Conservation (phyloP, 2,888 invertebrate species). For the Macrophya alboannulata region DNA sequence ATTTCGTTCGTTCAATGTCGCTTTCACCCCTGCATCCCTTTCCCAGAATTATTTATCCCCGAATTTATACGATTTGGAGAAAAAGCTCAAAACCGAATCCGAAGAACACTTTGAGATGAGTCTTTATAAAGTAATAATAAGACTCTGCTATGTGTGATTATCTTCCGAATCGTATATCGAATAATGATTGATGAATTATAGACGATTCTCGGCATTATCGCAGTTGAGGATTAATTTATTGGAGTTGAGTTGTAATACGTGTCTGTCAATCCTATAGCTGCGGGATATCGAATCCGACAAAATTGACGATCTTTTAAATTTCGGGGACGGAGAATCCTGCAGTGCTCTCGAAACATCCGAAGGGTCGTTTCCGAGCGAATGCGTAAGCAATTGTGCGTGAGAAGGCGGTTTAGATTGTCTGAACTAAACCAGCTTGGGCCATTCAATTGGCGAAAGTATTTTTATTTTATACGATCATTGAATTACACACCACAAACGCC, state of each 20-base stretch:
- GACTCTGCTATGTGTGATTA: neutral
- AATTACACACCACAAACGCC: neutral
- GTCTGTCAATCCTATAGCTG: slow-evolving; percentile 18
- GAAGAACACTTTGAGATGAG: too few species aligned
- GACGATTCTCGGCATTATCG: neutral
- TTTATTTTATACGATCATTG: neutral
- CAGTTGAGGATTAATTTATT: neutral
- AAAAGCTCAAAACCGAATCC: neutral
- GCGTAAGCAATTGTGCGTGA: slow-evolving; percentile 41
- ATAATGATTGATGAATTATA: slow-evolving; percentile 12
- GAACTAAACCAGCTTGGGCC: neutral
- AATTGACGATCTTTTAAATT: slow-evolving; percentile 30
- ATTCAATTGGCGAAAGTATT: slow-evolving; percentile 41
- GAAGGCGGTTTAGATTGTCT: slow-evolving; percentile 13
- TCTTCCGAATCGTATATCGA: neutral
- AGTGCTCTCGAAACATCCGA: slow-evolving; percentile 5
- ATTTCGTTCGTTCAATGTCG: neutral
- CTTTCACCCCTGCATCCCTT: neutral
- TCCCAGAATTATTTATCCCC: neutral
- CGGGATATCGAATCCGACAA: neutral
- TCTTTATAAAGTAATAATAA: neutral
- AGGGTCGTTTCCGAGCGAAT: slow-evolving; percentile 37
- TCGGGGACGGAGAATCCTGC: neutral
- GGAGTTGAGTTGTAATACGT: neutral
- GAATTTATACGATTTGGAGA: slow-evolving; percentile 1